A percentile compares a stretch with the other conserved stretches of the same genome.
phyloP scores from a whole-genome alignment of 2,888 invertebrate species.

The Empis livida region DNA sequence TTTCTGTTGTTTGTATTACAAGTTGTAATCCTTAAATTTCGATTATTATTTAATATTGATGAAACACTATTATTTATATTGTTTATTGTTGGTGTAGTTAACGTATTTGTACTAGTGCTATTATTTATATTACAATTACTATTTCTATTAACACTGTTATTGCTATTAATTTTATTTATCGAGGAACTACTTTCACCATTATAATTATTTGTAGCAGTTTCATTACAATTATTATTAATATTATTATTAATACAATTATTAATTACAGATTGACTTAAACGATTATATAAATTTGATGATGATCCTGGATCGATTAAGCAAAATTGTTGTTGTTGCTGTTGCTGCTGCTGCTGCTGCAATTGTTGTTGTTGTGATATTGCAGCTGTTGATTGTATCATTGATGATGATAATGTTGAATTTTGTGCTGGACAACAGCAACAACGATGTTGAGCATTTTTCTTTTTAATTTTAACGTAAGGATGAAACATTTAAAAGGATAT shows the following conservation, averaged over 20 bases:
- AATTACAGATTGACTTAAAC: conserved; percentile 11
- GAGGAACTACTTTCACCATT: too few species aligned
- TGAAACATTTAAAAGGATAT: conserved; percentile 36
- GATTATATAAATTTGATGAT: conserved; percentile 12
- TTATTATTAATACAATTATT: background rate
- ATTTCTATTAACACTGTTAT: background rate
- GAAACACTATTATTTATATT: conserved; percentile 7
- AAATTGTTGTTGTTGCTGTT: background rate
- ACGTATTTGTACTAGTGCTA: conserved; percentile 21
- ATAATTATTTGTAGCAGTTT: background rate
- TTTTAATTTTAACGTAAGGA: conserved; percentile 35
- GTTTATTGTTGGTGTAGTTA: conserved; percentile 6
- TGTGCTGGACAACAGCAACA: conserved; percentile 8
- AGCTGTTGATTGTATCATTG: conserved; percentile 11
- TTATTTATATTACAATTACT: too few species aligned
- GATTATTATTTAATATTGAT: background rate
- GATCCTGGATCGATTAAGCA: background rate
- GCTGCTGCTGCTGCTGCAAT: conserved; percentile 1
- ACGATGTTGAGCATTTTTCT: conserved; percentile 24
- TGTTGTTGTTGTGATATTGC: conserved; percentile 8
- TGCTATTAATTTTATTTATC: too few species aligned
- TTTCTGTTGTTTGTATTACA: background rate
- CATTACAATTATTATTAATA: background rate
- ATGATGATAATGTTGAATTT: conserved; percentile 3
- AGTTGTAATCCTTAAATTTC: background rate